These are phyloP conservation scores for Dasysyrphus albostriatus DNA, from an alignment of 2,888 invertebrate species.

Conservation along the genomic window DNA sequence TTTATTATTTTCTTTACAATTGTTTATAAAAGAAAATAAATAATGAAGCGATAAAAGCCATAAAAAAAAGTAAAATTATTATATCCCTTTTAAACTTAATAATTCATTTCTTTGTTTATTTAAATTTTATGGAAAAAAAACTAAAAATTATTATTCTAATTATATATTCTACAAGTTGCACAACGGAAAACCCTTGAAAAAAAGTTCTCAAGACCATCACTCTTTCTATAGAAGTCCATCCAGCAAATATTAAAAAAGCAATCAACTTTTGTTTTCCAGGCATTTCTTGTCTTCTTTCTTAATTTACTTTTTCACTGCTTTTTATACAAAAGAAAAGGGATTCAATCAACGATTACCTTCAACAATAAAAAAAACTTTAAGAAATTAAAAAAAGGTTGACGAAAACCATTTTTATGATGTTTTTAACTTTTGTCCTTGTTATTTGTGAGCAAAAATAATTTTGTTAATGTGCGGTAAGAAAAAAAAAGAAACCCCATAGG, in stretches of 20 bases:
- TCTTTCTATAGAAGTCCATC: background rate
- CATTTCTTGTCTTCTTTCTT: background rate
- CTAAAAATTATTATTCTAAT: conserved; percentile 32
- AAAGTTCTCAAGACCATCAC: background rate
- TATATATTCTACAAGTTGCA: conserved; percentile 23
- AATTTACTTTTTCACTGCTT: conserved; percentile 1
- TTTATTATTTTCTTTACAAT: no score
- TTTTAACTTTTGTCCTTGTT: background rate
- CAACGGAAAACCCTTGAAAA: background rate
- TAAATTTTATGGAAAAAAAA: background rate
- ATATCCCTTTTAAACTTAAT: background rate
- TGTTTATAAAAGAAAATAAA: no score
- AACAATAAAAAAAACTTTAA: conserved; percentile 4
- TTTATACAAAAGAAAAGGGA: background rate
- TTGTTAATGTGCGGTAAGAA: background rate
- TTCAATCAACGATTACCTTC: conserved; percentile 42
- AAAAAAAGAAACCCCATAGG: background rate
- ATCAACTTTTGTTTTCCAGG: conserved; percentile 11
- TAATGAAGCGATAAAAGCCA: no score
- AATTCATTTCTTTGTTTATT: background rate
- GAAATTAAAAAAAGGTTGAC: conserved; percentile 26
- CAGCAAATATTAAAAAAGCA: background rate
- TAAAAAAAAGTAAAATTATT: no score
- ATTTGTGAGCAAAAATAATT: background rate
- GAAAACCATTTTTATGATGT: background rate